Evolutionary conservation across 1,140 invertebrate species (phyloP), one percentile per base, ranked within the genome.

Genomic region (Tetraneura akinire): DNA sequence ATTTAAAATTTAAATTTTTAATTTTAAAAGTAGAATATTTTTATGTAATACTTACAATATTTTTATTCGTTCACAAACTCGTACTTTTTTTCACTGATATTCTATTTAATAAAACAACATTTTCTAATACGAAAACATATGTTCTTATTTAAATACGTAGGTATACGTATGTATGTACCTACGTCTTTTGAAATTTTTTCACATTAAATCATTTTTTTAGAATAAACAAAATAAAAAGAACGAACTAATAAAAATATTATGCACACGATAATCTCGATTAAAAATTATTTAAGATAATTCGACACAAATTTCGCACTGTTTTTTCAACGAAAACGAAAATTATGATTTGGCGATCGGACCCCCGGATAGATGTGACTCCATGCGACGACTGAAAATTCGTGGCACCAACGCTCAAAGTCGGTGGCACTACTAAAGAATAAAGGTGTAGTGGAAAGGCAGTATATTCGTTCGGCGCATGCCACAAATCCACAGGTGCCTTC

Each of bases 401-500:
- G 37, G 37, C 64, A 45, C 64, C 37, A 21, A 45, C 37, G 45
- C 64, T 29, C 64, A 45, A n/a, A 64, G 60, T 29, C 60, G 18
- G 60, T 37, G 14, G 64, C n/a, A 23, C 32, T 47, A 68, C 64
- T 45, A 14, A 11, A 37, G n/a, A 45, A 6, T 45, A 68, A 47
- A 13, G 37, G 64, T 6, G 64, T 42, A 45, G 37, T 37, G 29
- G 18, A 32, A 62, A 62, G 57, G 57, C 57, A 26, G 14, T 29
- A n/a, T 68, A n/a, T 68, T 23, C 37, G 42, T n/a, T 45, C 42
- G 37, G 68, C 68, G 68, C 68, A 70, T 70, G 68, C 21, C 26
- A 70, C 49, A 51, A 70, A 70, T 70, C 68, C 68, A 70, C 68
- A 70, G 68, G 68, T 70, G 68, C 68, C 23, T 49, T 8, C 23